These are phyloP conservation scores for Enoplolaimus lenunculus DNA, from an alignment of 2,888 invertebrate species.

Conservation along the genomic window DNA sequence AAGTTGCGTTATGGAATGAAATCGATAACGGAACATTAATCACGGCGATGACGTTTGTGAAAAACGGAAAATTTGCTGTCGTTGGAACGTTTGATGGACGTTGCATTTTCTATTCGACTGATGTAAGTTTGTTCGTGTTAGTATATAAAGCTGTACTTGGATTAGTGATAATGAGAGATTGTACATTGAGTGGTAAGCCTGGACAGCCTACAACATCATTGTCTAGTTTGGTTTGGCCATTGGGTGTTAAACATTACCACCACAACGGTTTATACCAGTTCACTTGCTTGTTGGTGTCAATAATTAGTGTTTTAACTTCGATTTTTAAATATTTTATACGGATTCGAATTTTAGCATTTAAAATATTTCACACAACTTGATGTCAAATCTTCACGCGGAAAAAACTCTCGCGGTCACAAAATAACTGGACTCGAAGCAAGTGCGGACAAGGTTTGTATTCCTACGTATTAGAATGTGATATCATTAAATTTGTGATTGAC, in stretches of 20 bases:
- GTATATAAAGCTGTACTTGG: not conserved
- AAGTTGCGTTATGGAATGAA: constrained; percentile 94
- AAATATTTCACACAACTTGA: constrained; percentile 96
- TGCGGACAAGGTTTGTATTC: constrained; percentile 58
- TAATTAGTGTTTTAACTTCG: not conserved
- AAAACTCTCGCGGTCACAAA: constrained; percentile 81
- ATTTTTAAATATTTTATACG: not conserved
- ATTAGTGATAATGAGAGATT: too few relatives aligned
- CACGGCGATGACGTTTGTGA: constrained; percentile 38
- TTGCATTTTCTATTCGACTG: constrained; percentile 93
- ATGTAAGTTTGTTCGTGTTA: constrained; percentile 44
- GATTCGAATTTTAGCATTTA: constrained; percentile 53
- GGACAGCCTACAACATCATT: too few relatives aligned
- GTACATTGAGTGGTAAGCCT: too few relatives aligned
- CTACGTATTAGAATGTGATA: not conserved
- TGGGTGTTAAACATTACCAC: too few relatives aligned
- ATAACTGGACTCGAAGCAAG: constrained; percentile 92
- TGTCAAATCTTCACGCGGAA: constrained; percentile 67
- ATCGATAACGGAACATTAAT: constrained; percentile 56
- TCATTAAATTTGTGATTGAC: not conserved
- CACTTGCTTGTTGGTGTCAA: too few relatives aligned
- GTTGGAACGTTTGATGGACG: constrained; percentile 96
- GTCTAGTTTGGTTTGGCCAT: too few relatives aligned
- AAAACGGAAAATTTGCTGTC: constrained; percentile 88
- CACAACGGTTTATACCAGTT: too few relatives aligned